phyloP scores from a whole-genome alignment of 2,113 vertebrate species.

The Chloroceryle aenea region DNA sequence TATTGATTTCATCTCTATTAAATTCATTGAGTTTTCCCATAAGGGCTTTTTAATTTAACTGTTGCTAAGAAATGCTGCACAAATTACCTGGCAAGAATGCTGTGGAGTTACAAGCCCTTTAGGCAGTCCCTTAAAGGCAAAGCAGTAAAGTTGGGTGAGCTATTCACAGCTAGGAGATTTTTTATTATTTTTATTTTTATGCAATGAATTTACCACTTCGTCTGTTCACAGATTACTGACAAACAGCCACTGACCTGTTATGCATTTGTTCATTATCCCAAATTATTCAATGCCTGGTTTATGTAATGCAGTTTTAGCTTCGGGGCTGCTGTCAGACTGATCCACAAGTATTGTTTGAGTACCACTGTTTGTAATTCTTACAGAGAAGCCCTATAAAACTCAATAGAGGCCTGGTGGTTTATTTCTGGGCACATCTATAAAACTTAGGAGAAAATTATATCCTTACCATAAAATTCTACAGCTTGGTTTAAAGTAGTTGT shows the following conservation, averaged over 20 bases:
- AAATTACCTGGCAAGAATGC: conserved; percentile 56
- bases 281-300: conserved; percentile 53
- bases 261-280: conserved; percentile 57
- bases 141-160: conserved; percentile 39
- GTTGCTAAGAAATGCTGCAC: conserved; percentile 54
- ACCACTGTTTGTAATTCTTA: conserved; percentile 50
- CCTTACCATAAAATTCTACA: conserved; percentile 47
- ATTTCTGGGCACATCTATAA: conserved; percentile 52
- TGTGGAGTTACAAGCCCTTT: conserved; percentile 37
- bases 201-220: conserved; percentile 26
- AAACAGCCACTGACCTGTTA: conserved; percentile 40
- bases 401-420: conserved; percentile 51
- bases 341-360: conserved; percentile 52
- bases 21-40: conserved; percentile 50
- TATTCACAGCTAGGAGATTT: conserved; percentile 1
- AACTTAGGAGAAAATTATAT: conserved; percentile 67
- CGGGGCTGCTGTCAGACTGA: conserved; percentile 42
- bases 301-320: conserved; percentile 20
- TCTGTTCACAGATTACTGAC: conserved; percentile 37
- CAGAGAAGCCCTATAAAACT: conserved; percentile 55
- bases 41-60: conserved; percentile 59
- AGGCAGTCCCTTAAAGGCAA: conserved; percentile 56
- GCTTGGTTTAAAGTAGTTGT: conserved; percentile 53
- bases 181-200: not conserved
- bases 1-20: conserved; percentile 63